Evolutionary conservation across 1,140 invertebrate genomes (phyloP).

Genomic region (Charaxes varanes): DNA sequence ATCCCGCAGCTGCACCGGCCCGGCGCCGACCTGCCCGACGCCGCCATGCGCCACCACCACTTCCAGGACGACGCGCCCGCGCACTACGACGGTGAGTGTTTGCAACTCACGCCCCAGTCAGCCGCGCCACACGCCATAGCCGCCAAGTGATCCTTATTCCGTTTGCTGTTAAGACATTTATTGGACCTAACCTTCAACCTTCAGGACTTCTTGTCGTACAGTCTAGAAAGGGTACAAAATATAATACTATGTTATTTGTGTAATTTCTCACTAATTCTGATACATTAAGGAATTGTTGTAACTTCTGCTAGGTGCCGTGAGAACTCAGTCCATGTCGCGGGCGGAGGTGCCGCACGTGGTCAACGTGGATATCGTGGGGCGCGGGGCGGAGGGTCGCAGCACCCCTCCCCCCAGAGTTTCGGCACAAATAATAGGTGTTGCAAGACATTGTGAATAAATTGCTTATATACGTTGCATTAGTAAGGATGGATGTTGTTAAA

Average conservation of each 20-base stretch:
- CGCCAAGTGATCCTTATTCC: too few relatives aligned
- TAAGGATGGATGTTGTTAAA: too few relatives aligned
- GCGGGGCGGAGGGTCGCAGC: constrained; percentile 57
- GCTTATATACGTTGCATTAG: too few relatives aligned
- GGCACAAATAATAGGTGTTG: too few relatives aligned
- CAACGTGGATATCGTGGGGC: constrained; percentile 44
- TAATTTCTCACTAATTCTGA: too few relatives aligned
- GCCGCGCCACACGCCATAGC: too few relatives aligned
- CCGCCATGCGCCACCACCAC: constrained; percentile 86
- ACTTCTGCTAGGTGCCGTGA: constrained; percentile 82
- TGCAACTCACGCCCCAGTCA: too few relatives aligned
- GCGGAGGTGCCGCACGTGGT: constrained; percentile 74
- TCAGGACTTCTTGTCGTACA: too few relatives aligned
- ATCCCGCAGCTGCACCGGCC: constrained; percentile 91
- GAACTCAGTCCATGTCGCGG: constrained; percentile 79
- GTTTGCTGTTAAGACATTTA: background rate
- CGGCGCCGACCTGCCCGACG: constrained; percentile 75
- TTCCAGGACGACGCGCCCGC: constrained; percentile 78
- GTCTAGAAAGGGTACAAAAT: too few relatives aligned
- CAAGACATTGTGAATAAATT: too few relatives aligned
- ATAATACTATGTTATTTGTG: constrained; percentile 12
- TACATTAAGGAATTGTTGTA: too few relatives aligned
- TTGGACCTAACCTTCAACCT: background rate
- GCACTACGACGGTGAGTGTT: constrained; percentile 54
- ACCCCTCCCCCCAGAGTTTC: constrained; percentile 60